Base-by-base conservation (phyloP, 2,888 invertebrate genomes). In the Drosophila paranaensis region DNA sequence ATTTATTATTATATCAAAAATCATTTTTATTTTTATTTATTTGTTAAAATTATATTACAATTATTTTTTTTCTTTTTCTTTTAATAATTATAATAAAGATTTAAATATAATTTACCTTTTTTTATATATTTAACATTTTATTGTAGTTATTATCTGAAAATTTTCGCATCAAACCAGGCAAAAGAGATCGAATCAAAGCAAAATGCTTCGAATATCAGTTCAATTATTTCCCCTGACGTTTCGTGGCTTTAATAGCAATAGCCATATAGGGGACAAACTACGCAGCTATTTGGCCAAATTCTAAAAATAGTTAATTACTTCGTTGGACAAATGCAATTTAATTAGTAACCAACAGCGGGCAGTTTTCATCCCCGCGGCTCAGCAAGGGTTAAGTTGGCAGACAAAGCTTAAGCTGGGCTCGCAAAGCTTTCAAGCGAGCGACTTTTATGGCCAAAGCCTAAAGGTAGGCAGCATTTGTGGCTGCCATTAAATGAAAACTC, bases 291-390 rank as follows among this genome's bases (percentile, higher is more conserved):
- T 37, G 14, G 51, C 37, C 20, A 35, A 51, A 25, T 14, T 53
- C 51, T 53, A 53, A 53, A 37, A 53, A 53, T 37, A 53, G 51
- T 14, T 53, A 35, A 35, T 53, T 37, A 25, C 25, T 53, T 53
- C 25, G 14, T 53, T 53, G 14, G 37, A 2, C 20, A 37, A 37
- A 14, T 25, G 37, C 51, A 37, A 37, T 37, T 37, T 53, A 37
- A 37, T 53, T 25, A 37, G 1, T 1, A 10, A 25, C 5, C 25
- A 8, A 25, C 5, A 13, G 51, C 51, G 20, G 37, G 2, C 37
- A 1, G 0, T 53, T 37, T 25, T 9, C 2, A 25, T 4, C 51
- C 37, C 30, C 11, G n/a, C n/a, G 1, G 14, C 20, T 6, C 3
- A 14, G 3, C 51, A 25, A 51, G 51, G 51, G 51, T 40, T 54